phyloP scores from a whole-genome alignment of 2,888 invertebrate genomes.

The Taphrorychus bicolor region DNA sequence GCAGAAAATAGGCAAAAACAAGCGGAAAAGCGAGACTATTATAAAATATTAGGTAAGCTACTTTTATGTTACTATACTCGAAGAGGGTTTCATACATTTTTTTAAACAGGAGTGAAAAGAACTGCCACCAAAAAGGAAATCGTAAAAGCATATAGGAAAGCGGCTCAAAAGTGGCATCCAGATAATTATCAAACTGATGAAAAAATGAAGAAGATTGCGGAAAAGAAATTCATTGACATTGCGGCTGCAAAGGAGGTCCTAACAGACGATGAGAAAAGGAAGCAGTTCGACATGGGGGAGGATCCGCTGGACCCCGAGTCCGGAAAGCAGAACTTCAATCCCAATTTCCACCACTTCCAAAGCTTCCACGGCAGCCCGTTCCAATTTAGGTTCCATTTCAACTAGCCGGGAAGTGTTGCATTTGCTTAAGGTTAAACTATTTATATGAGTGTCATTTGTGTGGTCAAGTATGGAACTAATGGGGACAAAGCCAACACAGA shows the following conservation, averaged over 20 bases:
- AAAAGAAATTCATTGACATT: constrained; percentile 98
- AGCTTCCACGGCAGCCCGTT: constrained; percentile 81
- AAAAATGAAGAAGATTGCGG: constrained; percentile 91
- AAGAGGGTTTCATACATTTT: neutral
- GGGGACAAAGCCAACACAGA: neutral
- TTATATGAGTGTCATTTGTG: neutral
- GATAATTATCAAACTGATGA: constrained; percentile 85
- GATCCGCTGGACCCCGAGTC: constrained; percentile 98
- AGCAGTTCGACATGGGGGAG: constrained; percentile 91
- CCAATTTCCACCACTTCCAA: constrained; percentile 81
- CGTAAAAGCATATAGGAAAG: constrained; percentile 93
- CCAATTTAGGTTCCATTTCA: constrained; percentile 97
- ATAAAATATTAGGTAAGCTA: constrained; percentile 82
- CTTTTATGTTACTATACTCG: neutral
- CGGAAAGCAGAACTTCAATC: constrained; percentile 67
- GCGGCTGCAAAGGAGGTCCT: constrained; percentile 98
- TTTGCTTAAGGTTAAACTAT: neutral
- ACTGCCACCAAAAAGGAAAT: constrained; percentile 93
- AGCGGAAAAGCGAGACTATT: constrained; percentile 93
- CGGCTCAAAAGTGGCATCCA: constrained; percentile 99
- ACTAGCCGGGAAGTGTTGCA: constrained; percentile 61
- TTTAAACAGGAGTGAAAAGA: constrained; percentile 70
- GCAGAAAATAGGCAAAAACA: constrained; percentile 94
- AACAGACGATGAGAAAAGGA: constrained; percentile 89
- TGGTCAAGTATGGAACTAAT: neutral